Conservation (phyloP, 2,113 vertebrate species). For the Ameiurus melas region DNA sequence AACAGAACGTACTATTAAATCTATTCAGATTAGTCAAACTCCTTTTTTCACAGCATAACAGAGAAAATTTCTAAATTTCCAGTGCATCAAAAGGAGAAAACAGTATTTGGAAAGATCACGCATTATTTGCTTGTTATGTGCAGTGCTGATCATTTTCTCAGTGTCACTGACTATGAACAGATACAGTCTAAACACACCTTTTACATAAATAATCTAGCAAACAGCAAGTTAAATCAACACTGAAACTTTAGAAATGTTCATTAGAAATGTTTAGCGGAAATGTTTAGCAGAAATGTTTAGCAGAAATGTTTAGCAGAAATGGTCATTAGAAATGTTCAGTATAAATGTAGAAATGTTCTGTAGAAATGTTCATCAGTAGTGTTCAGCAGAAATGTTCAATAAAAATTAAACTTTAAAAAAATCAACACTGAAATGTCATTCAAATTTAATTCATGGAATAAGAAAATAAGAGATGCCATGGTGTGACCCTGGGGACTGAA, state of each 20-base stretch:
- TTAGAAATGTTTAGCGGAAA: no score
- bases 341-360: no score
- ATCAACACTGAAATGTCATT: slow-evolving; percentile 2
- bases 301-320: no score
- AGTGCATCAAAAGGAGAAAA: not conserved
- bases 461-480: not conserved
- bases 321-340: no score
- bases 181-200: not conserved
- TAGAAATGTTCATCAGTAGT: no score
- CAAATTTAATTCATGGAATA: not conserved
- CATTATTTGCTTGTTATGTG: slow-evolving; percentile 27
- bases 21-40: not conserved
- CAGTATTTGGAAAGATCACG: slow-evolving; percentile 28
- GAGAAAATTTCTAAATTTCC: not conserved
- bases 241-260: no score
- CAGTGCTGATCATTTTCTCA: slow-evolving; percentile 8
- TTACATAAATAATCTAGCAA: slow-evolving; percentile 7
- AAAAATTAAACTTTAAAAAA: no score
- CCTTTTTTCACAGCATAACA: not conserved
- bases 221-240: not conserved
- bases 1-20: not conserved
- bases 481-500: not conserved
- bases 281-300: no score
- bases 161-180: slow-evolving; percentile 2
- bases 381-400: no score